phyloP scores from a whole-genome alignment of 1,140 invertebrate species.

The Sitophilus oryzae region DNA sequence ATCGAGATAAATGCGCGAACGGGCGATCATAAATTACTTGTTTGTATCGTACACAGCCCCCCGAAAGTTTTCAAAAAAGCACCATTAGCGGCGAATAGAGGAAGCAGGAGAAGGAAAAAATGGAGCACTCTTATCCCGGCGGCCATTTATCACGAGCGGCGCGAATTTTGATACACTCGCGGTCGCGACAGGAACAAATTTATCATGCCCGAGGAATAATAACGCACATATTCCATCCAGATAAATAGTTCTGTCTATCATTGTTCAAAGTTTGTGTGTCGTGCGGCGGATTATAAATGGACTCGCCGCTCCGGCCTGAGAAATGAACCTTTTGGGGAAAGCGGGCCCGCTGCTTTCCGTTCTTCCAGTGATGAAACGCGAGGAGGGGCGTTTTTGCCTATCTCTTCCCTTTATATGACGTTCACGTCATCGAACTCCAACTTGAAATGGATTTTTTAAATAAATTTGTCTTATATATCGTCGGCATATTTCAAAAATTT shows the following conservation, averaged over 20 bases:
- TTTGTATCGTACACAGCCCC: constrained; percentile 15
- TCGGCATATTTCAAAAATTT: no score
- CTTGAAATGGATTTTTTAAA: no score
- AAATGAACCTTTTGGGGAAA: constrained; percentile 35
- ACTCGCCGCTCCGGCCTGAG: constrained; percentile 30
- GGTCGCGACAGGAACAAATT: constrained; percentile 29
- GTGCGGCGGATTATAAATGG: constrained; percentile 34
- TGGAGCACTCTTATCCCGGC: constrained; percentile 10
- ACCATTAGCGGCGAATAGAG: constrained; percentile 16
- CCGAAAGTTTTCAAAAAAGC: constrained; percentile 16
- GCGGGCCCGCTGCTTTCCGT: constrained; percentile 10
- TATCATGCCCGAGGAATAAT: constrained; percentile 38
- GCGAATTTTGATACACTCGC: constrained; percentile 25
- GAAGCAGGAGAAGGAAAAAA: not conserved
- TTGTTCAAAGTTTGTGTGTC: constrained; percentile 36
- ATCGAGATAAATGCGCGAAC: not conserved
- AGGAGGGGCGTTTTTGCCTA: not conserved
- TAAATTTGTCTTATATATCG: no score
- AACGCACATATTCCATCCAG: constrained; percentile 35
- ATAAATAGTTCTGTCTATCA: constrained; percentile 43
- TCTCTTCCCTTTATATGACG: not conserved
- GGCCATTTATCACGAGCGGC: constrained; percentile 20
- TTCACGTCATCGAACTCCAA: no score
- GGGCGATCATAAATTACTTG: constrained; percentile 11
- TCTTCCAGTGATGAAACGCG: not conserved